Percentiles rank a stretch among this genome's conserved stretches.
Evolutionary conservation across 2,113 vertebrate species (phyloP).

Genomic region (Peromyscus californicus): DNA sequence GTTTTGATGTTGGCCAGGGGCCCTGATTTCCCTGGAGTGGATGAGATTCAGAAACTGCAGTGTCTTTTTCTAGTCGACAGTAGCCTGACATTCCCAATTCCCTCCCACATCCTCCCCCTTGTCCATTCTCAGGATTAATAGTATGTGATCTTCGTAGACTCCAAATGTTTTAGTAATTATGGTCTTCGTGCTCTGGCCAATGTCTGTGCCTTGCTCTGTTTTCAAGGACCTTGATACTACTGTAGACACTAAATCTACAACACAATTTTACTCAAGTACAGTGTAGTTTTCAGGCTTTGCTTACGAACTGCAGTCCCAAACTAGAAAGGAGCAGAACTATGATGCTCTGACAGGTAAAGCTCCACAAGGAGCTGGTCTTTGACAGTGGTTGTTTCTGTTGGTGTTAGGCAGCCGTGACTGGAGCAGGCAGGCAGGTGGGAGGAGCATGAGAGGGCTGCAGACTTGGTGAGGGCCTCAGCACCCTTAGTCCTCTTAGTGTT

Average conservation of each 20-base stretch:
- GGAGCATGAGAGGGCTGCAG: not conserved
- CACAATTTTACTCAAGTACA: not conserved
- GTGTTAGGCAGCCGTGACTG: not conserved
- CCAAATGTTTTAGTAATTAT: not conserved
- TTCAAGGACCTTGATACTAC: not conserved
- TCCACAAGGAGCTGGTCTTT: not conserved
- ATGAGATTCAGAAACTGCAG: constrained; percentile 5
- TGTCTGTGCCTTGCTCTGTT: not conserved
- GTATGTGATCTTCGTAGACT: constrained; percentile 51
- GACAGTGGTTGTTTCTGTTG: not conserved
- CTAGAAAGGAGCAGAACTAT: not conserved
- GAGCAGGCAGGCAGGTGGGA: not conserved
- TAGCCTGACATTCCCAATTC: constrained; percentile 10
- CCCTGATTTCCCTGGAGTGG: not conserved
- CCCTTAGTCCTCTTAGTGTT: not conserved
- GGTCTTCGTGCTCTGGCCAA: not conserved
- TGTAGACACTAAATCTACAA: not conserved
- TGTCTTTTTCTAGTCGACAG: constrained; percentile 33
- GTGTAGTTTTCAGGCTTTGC: constrained; percentile 36
- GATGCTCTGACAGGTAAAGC: not conserved
- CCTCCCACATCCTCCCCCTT: not conserved
- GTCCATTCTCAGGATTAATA: constrained; percentile 9
- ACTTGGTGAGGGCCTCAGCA: not conserved
- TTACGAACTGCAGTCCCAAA: constrained; percentile 25
- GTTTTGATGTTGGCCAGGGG: not conserved